Evolutionary conservation across 1,140 invertebrate species (phyloP).

Genomic region (Hyposmocoma kahamanoa): DNA sequence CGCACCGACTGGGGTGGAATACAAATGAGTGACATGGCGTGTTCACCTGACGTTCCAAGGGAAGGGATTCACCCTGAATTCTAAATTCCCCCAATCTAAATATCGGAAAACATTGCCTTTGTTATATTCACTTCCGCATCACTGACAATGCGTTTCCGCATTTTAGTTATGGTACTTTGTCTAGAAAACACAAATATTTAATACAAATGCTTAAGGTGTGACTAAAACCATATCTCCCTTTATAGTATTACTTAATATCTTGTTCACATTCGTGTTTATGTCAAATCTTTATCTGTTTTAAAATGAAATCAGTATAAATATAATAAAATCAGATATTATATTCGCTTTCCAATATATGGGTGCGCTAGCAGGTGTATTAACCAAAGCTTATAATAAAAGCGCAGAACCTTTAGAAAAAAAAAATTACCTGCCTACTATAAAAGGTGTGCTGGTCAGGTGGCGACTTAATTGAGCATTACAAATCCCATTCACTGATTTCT

Average conservation of each 20-base stretch:
- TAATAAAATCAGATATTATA: too few relatives aligned
- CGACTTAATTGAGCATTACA: constrained; percentile 26
- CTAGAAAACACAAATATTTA: too few relatives aligned
- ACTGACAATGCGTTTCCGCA: neutral
- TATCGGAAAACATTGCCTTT: neutral
- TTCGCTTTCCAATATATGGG: constrained; percentile 17
- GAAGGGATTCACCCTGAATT: neutral
- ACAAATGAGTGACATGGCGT: constrained; percentile 27
- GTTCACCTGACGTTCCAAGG: constrained; percentile 25
- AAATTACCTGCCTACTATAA: constrained; percentile 40
- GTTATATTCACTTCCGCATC: neutral
- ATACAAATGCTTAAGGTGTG: too few relatives aligned
- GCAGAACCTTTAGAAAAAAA: constrained; percentile 19
- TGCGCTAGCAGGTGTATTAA: constrained; percentile 16
- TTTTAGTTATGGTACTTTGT: too few relatives aligned
- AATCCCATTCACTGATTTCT: constrained; percentile 22
- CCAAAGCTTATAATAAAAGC: neutral
- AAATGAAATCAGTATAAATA: too few relatives aligned
- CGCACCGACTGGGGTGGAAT: constrained; percentile 27
- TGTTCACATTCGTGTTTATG: too few relatives aligned
- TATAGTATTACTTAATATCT: too few relatives aligned
- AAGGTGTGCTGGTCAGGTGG: constrained; percentile 35
- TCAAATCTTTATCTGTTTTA: too few relatives aligned
- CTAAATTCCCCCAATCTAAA: neutral
- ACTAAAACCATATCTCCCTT: too few relatives aligned